These are phyloP conservation scores for Petrolisthes cinctipes DNA, from an alignment of 2,888 invertebrate genomes.

Conservation along the genomic window DNA sequence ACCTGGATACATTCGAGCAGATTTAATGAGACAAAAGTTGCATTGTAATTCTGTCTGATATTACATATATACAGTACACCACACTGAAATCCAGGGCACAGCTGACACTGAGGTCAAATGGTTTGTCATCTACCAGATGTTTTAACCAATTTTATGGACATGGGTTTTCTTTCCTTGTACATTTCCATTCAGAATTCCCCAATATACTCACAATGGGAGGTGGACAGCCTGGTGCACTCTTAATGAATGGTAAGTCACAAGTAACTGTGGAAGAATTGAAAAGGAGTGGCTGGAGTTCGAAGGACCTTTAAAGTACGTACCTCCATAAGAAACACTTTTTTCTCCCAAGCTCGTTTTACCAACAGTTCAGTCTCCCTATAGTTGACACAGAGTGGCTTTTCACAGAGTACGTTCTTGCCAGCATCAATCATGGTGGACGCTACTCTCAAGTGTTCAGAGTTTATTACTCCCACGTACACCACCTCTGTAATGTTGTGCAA, in stretches of 20 bases:
- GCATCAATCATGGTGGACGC: conserved; percentile 81
- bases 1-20: too few relatives aligned
- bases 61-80: too few relatives aligned
- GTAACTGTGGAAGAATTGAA: not conserved
- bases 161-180: too few relatives aligned
- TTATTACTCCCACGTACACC: conserved; percentile 85
- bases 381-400: conserved; percentile 90
- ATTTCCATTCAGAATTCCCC: too few relatives aligned
- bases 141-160: too few relatives aligned
- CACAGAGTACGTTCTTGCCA: conserved; percentile 89
- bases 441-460: conserved; percentile 80
- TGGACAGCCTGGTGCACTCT: too few relatives aligned
- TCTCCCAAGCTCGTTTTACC: conserved; percentile 71
- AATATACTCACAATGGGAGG: too few relatives aligned
- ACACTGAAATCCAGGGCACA: too few relatives aligned
- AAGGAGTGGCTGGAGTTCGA: not conserved
- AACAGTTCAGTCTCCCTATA: conserved; percentile 80
- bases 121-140: too few relatives aligned
- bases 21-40: too few relatives aligned
- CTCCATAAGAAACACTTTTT: conserved; percentile 71
- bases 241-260: not conserved
- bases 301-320: not conserved
- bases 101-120: too few relatives aligned
- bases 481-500: conserved; percentile 76
- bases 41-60: too few relatives aligned